Evolutionary conservation across 2,888 invertebrate species (phyloP), one percentile per base, ranked within the genome.

Genomic region (Chalcosyrphus nemorum): DNA sequence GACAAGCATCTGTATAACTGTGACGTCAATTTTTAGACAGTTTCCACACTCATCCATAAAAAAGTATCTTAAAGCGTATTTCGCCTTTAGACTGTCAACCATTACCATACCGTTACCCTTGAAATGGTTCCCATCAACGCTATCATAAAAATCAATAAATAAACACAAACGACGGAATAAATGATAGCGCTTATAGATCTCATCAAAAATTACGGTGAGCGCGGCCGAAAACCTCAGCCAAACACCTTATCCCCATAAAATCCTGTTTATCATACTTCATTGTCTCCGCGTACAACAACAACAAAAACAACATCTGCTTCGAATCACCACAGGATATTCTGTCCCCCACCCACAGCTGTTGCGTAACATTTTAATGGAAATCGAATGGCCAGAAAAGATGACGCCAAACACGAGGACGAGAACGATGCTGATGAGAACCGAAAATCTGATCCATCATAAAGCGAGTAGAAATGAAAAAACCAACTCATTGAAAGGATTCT

Each of bases 391-490:
- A 24, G 47, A 59, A 41, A 41, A 29, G n/a, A 29, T 15, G 15
- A 27, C 29, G 29, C 4, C 57, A 5, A n/a, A n/a, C n/a, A 27
- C 27, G 27, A 27, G 27, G 5, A 27, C 27, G 4, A 27, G 27
- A 5, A 27, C 29, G 32, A 32, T 9, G 13, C 19, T 24, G 43
- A 32, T 21, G 15, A 50, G 41, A 35, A 50, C 15, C 27, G 4
- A 38, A 52, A 68, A 47, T 70, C 35, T 13, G 35, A 47, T 57
- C 57, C 57, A 47, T 57, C 57, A 21, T 47, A 70, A 45, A 70
- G 57, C 4, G 11, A 21, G 59, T 5, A 17, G 43, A 43, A 27
- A 24, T 38, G 13, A 9, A 47, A 32, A 19, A 27, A n/a, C n/a
- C 17, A 27, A 27, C 54, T 11, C 15, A 38, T 1, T 54, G 70